Percentiles rank a stretch among this genome's conserved stretches.
These are phyloP conservation scores for Dorcus hopei DNA, from an alignment of 2,888 invertebrate genomes.

Conservation along the genomic window DNA sequence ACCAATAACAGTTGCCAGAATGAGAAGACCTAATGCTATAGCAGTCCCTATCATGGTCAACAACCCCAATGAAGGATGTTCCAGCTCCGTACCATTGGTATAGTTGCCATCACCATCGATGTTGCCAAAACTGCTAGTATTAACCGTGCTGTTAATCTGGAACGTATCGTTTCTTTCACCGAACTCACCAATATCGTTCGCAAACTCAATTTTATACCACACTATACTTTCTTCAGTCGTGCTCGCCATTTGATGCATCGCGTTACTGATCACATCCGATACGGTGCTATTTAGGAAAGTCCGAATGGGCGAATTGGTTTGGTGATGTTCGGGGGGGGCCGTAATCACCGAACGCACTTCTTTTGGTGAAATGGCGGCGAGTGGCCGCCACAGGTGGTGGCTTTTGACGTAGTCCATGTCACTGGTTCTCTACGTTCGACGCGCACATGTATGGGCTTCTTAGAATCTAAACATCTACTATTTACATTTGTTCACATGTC, in stretches of 20 bases:
- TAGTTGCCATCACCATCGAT: constrained; percentile 9
- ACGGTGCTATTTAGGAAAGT: constrained; percentile 14
- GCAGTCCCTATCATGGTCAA: constrained; percentile 62
- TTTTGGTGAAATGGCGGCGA: constrained; percentile 34
- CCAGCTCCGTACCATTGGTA: constrained; percentile 44
- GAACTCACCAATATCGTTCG: constrained; percentile 12
- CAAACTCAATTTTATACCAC: constrained; percentile 39
- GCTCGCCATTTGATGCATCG: constrained; percentile 7
- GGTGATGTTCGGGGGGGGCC: constrained; percentile 9
- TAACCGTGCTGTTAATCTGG: constrained; percentile 11
- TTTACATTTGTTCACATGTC: too few relatives aligned
- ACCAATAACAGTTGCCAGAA: constrained; percentile 64
- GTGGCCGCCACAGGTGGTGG: constrained; percentile 38
- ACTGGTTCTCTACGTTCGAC: background rate
- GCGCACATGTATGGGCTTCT: background rate
- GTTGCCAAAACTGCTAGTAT: constrained; percentile 8
- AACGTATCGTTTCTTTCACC: constrained; percentile 17
- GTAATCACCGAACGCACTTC: constrained; percentile 26
- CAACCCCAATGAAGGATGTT: constrained; percentile 53
- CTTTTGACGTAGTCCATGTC: constrained; percentile 30
- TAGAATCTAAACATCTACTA: too few relatives aligned
- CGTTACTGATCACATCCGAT: constrained; percentile 13
- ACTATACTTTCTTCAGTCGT: constrained; percentile 27
- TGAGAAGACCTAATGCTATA: constrained; percentile 58
- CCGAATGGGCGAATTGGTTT: background rate